Evolutionary conservation across 2,888 invertebrate species (phyloP).

Genomic region (Trissolcus japonicus): DNA sequence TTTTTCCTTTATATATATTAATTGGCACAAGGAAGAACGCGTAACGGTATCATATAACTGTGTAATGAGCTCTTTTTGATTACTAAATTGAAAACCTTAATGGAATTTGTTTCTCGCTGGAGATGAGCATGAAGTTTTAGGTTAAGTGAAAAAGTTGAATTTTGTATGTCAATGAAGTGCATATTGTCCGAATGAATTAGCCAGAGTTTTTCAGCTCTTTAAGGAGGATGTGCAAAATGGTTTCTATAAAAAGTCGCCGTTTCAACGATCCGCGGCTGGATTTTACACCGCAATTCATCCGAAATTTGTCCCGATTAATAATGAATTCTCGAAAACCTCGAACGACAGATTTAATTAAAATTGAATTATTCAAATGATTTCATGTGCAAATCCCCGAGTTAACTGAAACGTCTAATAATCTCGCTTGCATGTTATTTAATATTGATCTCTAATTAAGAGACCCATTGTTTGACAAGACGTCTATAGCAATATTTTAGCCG

Average conservation of each 20-base stretch:
- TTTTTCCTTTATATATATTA: constrained; percentile 32
- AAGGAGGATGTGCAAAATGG: constrained; percentile 38
- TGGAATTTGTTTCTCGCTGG: constrained; percentile 52
- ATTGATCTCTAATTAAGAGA: constrained; percentile 50
- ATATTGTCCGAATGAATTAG: constrained; percentile 36
- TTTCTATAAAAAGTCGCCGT: constrained; percentile 13
- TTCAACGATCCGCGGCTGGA: constrained; percentile 3
- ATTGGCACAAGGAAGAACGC: constrained; percentile 16
- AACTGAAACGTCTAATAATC: constrained; percentile 35
- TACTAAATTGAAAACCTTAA: constrained; percentile 55
- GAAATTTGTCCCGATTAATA: constrained; percentile 16
- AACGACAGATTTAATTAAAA: constrained; percentile 27
- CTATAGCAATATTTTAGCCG: constrained; percentile 20
- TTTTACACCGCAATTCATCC: neutral
- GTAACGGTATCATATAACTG: constrained; percentile 42
- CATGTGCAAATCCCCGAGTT: constrained; percentile 17
- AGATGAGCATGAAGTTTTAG: constrained; percentile 40
- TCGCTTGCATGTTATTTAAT: constrained; percentile 33
- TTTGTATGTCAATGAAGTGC: constrained; percentile 49
- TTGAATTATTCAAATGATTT: constrained; percentile 29
- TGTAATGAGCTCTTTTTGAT: constrained; percentile 51
- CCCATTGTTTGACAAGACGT: constrained; percentile 41
- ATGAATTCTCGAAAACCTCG: constrained; percentile 3
- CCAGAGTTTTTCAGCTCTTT: constrained; percentile 21
- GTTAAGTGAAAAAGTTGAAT: constrained; percentile 52